Conservation (phyloP, 2,888 invertebrate genomes). For the Erebia aethiops region DNA sequence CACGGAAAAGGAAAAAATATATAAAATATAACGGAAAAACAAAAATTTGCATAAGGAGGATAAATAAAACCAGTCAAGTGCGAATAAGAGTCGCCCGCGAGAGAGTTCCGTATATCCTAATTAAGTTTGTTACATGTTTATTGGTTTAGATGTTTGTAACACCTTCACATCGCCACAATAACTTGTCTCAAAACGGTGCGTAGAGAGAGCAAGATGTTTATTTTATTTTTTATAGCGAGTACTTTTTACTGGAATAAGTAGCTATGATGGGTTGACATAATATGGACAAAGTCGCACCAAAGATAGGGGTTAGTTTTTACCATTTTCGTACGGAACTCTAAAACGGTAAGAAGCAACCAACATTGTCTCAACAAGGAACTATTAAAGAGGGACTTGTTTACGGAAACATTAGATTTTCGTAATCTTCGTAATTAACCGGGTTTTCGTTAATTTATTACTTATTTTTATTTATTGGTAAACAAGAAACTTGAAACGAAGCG, state of each 20-base stretch:
- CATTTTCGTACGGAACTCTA: not conserved
- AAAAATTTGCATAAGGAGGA: slow-evolving; percentile 6
- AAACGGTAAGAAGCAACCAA: slow-evolving; percentile 7
- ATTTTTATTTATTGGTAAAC: slow-evolving; percentile 4
- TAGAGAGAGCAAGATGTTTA: not conserved
- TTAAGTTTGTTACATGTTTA: too few species aligned
- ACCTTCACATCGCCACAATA: too few species aligned
- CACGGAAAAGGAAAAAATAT: slow-evolving; percentile 4
- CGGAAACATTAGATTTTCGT: slow-evolving; percentile 29
- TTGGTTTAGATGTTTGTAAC: too few species aligned
- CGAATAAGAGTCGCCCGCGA: not conserved
- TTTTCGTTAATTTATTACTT: slow-evolving; percentile 16
- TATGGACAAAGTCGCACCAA: not conserved
- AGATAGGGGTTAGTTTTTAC: not conserved
- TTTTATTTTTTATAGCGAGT: not conserved
- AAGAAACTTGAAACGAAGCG: slow-evolving; percentile 1
- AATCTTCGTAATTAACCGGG: slow-evolving; percentile 15
- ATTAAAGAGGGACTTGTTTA: slow-evolving; percentile 27
- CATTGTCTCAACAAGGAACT: slow-evolving; percentile 30
- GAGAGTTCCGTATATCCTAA: not conserved
- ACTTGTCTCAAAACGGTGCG: too few species aligned
- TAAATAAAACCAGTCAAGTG: not conserved
- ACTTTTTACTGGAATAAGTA: not conserved
- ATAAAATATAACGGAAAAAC: slow-evolving; percentile 15
- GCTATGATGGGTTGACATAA: not conserved